Percentiles rank a stretch among this genome's conserved stretches.
Evolutionary conservation across 2,113 vertebrate genomes (phyloP).

Genomic region (Aldabrachelys gigantea): DNA sequence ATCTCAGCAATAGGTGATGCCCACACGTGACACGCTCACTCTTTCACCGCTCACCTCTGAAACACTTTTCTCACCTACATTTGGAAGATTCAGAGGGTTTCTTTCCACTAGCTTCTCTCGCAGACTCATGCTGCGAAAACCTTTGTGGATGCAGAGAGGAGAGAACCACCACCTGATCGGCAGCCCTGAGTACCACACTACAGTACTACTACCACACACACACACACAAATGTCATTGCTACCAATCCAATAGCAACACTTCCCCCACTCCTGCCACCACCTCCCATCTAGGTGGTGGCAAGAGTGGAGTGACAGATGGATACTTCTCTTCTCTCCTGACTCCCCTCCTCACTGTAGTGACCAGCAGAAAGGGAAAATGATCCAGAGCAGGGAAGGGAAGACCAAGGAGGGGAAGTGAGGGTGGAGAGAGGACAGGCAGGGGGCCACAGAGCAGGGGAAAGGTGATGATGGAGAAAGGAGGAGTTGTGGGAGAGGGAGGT

Average conservation of each 20-base stretch:
- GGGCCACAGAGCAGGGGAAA: neutral
- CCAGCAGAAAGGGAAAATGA: neutral
- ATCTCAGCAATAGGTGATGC: neutral
- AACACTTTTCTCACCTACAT: neutral
- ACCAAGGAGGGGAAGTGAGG: neutral
- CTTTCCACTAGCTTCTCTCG: neutral
- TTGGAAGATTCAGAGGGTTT: neutral
- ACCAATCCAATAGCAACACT: neutral
- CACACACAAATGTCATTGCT: neutral
- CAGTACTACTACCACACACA: neutral
- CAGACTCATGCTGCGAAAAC: neutral
- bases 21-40: neutral
- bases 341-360: neutral
- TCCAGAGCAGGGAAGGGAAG: neutral
- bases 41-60: neutral
- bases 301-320: neutral
- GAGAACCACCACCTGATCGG: neutral
- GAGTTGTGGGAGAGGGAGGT: too few species aligned
- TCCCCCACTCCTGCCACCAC: neutral
- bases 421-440: fast-evolving
- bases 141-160: neutral
- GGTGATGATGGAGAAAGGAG: neutral
- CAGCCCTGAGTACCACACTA: neutral
- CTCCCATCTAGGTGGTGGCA: neutral
- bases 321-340: neutral